Evolutionary conservation across 2,888 invertebrate genomes (phyloP).

Genomic region (Augiades crinisus): DNA sequence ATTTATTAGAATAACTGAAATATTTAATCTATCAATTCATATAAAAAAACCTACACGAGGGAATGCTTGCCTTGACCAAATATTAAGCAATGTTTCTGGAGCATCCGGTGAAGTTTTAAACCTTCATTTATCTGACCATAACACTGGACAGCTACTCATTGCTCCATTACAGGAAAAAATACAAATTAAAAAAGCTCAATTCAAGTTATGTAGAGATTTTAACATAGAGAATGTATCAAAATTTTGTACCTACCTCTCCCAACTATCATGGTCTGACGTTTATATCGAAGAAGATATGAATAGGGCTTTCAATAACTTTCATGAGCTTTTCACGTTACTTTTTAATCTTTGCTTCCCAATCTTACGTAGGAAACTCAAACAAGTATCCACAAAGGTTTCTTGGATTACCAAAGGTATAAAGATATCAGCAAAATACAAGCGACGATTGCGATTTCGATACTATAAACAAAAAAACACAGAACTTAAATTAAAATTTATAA

Average conservation of each 20-base stretch:
- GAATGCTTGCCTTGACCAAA: not conserved
- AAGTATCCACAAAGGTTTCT: not conserved
- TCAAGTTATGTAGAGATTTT: not conserved
- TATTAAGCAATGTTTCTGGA: not conserved
- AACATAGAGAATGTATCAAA: not conserved
- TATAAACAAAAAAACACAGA: not conserved
- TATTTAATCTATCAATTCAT: not conserved
- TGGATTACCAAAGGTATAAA: not conserved
- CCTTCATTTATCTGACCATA: not conserved
- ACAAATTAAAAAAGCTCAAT: not conserved
- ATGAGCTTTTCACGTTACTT: too few relatives aligned
- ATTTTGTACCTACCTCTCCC: not conserved
- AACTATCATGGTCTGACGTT: not conserved
- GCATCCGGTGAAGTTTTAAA: not conserved
- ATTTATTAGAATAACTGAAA: not conserved
- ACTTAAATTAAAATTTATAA: not conserved
- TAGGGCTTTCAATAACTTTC: too few relatives aligned
- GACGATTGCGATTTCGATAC: not conserved
- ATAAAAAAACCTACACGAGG: not conserved
- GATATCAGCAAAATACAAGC: not conserved
- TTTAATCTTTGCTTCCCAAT: too few relatives aligned
- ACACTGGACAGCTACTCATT: not conserved
- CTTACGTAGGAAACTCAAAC: too few relatives aligned
- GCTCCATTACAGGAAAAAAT: not conserved
- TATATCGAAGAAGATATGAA: too few relatives aligned